Conservation (phyloP, 2,888 invertebrate species). For the Drosophila sordidapex region DNA sequence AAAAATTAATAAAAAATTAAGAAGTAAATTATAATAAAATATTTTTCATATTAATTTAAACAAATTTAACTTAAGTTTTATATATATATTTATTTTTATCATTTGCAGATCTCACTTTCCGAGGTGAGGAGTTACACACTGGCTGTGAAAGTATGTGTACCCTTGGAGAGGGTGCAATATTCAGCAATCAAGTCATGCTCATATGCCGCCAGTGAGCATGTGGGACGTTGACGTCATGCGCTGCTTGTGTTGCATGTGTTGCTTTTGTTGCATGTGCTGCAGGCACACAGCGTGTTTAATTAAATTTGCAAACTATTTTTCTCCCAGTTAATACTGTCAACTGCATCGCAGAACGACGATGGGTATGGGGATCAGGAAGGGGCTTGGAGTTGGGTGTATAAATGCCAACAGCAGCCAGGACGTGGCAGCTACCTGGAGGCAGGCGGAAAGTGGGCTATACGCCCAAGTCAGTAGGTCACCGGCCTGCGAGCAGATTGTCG, state of each 20-base stretch:
- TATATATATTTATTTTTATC: too few species aligned
- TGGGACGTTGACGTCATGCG: conserved; percentile 56
- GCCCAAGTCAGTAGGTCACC: conserved; percentile 63
- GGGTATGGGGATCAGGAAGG: neutral
- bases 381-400: neutral
- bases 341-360: conserved; percentile 28
- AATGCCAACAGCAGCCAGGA: conserved; percentile 25
- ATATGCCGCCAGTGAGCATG: conserved; percentile 22
- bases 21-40: too few species aligned
- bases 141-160: neutral
- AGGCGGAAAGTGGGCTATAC: conserved; percentile 71
- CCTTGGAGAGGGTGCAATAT: conserved; percentile 7
- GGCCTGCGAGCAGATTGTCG: conserved; percentile 54
- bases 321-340: conserved; percentile 72
- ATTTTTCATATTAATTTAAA: too few species aligned
- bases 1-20: too few species aligned
- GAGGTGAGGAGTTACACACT: neutral
- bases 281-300: conserved; percentile 59
- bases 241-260: conserved; percentile 9
- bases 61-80: too few species aligned
- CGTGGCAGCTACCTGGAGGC: conserved; percentile 26
- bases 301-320: conserved; percentile 74
- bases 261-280: conserved; percentile 17
- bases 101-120: neutral
- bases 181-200: conserved; percentile 16